Conservation (phyloP, 2,888 invertebrate genomes). For the Lepidochrysops patricia region DNA sequence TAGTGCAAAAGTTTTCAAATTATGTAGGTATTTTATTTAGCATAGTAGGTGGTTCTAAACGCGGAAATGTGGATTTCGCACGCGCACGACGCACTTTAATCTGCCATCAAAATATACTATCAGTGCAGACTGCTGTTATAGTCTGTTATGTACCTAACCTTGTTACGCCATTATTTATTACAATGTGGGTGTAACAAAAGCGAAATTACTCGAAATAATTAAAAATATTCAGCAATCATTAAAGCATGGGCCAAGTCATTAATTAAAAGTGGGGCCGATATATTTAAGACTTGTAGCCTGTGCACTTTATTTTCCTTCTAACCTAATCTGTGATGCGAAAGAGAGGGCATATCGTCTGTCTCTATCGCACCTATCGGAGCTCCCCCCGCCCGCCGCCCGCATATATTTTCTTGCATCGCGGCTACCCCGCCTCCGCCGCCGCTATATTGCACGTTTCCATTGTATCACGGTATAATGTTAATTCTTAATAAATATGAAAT, state of each 20-base stretch:
- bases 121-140: no score
- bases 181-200: neutral
- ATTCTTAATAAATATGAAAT: neutral
- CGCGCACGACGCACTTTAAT: neutral
- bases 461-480: slow-evolving; percentile 25
- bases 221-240: slow-evolving; percentile 19
- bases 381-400: slow-evolving; percentile 36
- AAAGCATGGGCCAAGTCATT: slow-evolving; percentile 29
- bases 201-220: neutral
- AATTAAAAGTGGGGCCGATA: slow-evolving; percentile 31
- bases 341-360: slow-evolving; percentile 28
- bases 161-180: neutral
- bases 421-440: slow-evolving; percentile 60
- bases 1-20: no score
- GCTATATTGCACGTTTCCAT: slow-evolving; percentile 51
- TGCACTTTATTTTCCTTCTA: slow-evolving; percentile 61
- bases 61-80: neutral
- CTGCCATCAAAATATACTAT: neutral
- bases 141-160: neutral
- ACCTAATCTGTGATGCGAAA: slow-evolving; percentile 40
- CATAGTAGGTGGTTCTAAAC: no score
- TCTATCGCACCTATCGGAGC: slow-evolving; percentile 33
- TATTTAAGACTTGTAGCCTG: slow-evolving; percentile 40
- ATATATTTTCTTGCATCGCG: slow-evolving; percentile 56
- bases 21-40: no score